Evolutionary conservation across 1,140 invertebrate species (phyloP), one percentile per base, ranked within the genome.

Genomic region (Pentalonia nigronervosa): DNA sequence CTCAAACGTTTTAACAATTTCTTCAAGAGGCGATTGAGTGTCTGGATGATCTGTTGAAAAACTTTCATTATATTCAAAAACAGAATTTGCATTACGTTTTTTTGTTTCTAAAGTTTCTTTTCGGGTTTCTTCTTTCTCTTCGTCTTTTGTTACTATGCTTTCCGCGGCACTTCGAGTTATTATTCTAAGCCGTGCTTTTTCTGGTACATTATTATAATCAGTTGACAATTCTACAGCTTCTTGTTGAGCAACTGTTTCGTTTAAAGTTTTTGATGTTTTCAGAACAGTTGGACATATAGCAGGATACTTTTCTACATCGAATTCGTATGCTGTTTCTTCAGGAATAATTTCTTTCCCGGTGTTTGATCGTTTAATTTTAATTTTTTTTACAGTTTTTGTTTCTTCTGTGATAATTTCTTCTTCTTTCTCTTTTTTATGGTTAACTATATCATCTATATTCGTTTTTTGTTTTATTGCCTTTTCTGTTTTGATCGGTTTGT

Each of bases 41-140:
- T 94, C 94, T 60, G 96, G 96, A 96, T 97, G 96, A 9, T 95
- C 96, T 41, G 96, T 96, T 94, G 96, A 95, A 94, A 96, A 96
- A 8, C 97, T 95, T 94, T 97, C 96, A 17, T 96, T 94, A 48
- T 96, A 95, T 93, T 96, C 96, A 48, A 97, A 94, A 25, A 67
- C 76, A 25, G 89, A 25, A 94, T 95, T 95, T 25, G 91, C 91
- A 45, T 41, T 53, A 84, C 11, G 53, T 93, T 25, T 93, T 56
- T 93, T 93, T 7, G 47, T 21, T 30, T 93, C 36, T 30, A 41
- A 41, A 20, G 48, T 56, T 50, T 93, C 91, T 56, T 84, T 93
- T 56, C 21, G 20, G 3, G 0, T 53, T 36, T 95, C 95, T 56
- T 95, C 95, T 94, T 95, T 95, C 94, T 97, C 96, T 94, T 97